Percentiles rank a stretch among this genome's conserved stretches.
Evolutionary conservation across 2,113 vertebrate genomes (phyloP).

Genomic region (Arothron firmamentum): DNA sequence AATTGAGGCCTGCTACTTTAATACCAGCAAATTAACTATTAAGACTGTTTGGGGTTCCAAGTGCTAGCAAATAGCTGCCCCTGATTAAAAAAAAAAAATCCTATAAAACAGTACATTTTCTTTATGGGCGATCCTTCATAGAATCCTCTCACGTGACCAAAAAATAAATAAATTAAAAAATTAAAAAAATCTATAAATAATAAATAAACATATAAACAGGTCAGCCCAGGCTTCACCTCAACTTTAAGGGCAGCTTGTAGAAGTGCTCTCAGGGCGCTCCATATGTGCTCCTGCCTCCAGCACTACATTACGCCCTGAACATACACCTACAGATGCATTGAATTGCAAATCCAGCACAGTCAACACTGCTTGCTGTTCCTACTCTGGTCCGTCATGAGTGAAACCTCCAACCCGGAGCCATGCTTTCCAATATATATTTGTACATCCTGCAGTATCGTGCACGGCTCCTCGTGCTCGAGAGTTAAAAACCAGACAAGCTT

Average conservation of each 20-base stretch:
- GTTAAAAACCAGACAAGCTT: constrained; percentile 41
- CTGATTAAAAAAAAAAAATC: constrained; percentile 43
- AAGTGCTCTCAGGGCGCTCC: background rate
- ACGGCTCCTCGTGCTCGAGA: constrained; percentile 23
- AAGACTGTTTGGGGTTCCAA: constrained; percentile 42
- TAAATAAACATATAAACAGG: constrained; percentile 15
- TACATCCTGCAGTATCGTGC: constrained; percentile 12
- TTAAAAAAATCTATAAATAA: constrained; percentile 37
- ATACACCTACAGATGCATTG: constrained; percentile 8
- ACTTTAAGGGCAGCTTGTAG: constrained; percentile 10
- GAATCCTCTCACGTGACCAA: constrained; percentile 26
- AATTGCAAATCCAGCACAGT: constrained; percentile 24
- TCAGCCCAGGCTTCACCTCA: constrained; percentile 19
- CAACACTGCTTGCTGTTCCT: background rate
- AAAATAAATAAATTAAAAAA: constrained; percentile 32
- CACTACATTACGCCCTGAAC: background rate
- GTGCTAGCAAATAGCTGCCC: constrained; percentile 45
- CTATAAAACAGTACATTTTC: constrained; percentile 46
- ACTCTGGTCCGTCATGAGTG: constrained; percentile 25
- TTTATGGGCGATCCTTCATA: constrained; percentile 23
- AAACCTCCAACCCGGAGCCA: constrained; percentile 29
- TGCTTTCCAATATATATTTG: constrained; percentile 36
- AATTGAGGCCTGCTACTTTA: constrained; percentile 61
- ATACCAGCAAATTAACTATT: constrained; percentile 61
- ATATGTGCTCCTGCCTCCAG: too few relatives aligned